These are phyloP conservation scores for Halichoeres trimaculatus DNA, from an alignment of 2,113 vertebrate species.

Conservation along the genomic window DNA sequence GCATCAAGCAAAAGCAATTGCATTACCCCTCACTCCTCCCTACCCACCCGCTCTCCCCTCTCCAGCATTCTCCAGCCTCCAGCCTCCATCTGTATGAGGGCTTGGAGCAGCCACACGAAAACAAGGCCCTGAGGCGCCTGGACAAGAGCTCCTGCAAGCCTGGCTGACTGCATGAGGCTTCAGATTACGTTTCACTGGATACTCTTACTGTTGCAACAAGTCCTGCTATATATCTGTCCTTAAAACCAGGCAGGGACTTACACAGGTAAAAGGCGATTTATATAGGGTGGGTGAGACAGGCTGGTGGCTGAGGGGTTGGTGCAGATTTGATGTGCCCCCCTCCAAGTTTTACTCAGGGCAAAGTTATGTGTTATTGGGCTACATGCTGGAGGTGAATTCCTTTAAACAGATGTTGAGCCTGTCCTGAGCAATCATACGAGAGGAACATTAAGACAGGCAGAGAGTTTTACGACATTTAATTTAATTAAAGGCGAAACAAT, in stretches of 20 bases:
- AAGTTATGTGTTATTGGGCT: slow-evolving; percentile 46
- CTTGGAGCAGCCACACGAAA: slow-evolving; percentile 77
- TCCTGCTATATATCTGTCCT: slow-evolving; percentile 50
- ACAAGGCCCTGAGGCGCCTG: slow-evolving; percentile 75
- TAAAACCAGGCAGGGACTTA: slow-evolving; percentile 47
- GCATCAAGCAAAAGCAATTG: slow-evolving; percentile 80
- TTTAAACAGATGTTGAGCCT: slow-evolving; percentile 76
- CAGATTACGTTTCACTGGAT: slow-evolving; percentile 71
- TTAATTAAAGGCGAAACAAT: slow-evolving; percentile 78
- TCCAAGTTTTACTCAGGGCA: slow-evolving; percentile 35
- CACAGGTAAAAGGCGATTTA: slow-evolving; percentile 55
- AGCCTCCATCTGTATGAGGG: slow-evolving; percentile 76
- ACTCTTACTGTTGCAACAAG: slow-evolving; percentile 47
- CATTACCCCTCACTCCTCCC: slow-evolving; percentile 73
- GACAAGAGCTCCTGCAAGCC: slow-evolving; percentile 77
- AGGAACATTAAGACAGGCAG: slow-evolving; percentile 63
- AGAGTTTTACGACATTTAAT: slow-evolving; percentile 72
- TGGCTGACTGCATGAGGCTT: slow-evolving; percentile 71
- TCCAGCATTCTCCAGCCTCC: slow-evolving; percentile 67
- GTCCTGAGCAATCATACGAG: slow-evolving; percentile 72
- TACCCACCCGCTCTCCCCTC: slow-evolving; percentile 53
- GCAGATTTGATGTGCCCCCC: slow-evolving; percentile 53
- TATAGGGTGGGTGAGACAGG: slow-evolving; percentile 44
- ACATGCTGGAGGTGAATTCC: slow-evolving; percentile 49
- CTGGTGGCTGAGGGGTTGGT: slow-evolving; percentile 39